Evolutionary conservation across 2,113 vertebrate genomes (phyloP), one percentile per base, ranked within the genome.

Genomic region (Trematomus loennbergii): DNA sequence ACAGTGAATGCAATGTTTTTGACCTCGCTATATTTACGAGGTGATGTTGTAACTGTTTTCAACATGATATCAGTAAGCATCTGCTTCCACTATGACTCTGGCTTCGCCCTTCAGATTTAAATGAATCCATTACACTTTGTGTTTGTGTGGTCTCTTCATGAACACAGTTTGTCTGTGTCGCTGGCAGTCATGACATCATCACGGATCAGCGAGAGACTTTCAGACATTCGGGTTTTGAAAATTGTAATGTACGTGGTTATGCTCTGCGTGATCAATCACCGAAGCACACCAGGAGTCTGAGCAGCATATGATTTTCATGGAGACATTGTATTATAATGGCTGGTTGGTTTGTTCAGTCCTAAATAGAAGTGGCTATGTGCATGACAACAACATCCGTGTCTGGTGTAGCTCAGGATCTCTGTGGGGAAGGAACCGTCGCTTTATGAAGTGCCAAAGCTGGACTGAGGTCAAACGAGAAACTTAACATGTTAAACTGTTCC

Each of bases 291-390:
- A 40, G 18, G 36, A 78, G 63, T 67, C 58, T 0, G 48, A n/a
- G 64, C 72, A 83, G 71, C 36, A 13, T 81, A 66, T 89, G 62
- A 91, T 88, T 92, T 40, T 88, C 22, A 85, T 84, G 81, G 81
- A 73, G 82, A 89, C 83, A 50, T 77, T 9, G 55, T 58, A 78
- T 49, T 71, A 75, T 90, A 84, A 87, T 88, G 83, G 64, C 48
- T 22, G 76, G 82, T 90, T 89, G 86, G 87, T 75, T 87, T 81
- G 52, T 49, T 29, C 11, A 49, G 65, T 77, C 67, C 46, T 48
- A 84, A 91, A 92, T 87, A 89, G 82, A 80, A 58, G 29, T 61
- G 46, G 62, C 36, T 50, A 84, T 29, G 46, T 25, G 29, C 66
- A 86, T 76, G 75, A 90, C 73, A 60, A 58, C 78, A 74, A 72